These are phyloP conservation scores for Acinonyx jubatus DNA, from an alignment of 2,113 vertebrate species.

Conservation along the genomic window DNA sequence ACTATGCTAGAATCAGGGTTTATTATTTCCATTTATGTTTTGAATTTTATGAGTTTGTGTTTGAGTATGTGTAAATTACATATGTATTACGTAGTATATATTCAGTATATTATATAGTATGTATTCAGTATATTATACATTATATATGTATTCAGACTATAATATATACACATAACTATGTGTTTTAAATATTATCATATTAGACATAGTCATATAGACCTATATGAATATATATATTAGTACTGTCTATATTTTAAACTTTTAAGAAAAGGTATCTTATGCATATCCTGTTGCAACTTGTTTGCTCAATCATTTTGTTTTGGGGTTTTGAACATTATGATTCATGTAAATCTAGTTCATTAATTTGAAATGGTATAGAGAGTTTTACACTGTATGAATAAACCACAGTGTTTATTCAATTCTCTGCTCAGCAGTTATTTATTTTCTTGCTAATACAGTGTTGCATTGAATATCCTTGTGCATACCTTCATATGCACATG, in stretches of 20 bases:
- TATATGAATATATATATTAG: neutral
- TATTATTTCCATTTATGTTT: neutral
- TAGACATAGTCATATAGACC: neutral
- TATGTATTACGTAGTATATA: neutral
- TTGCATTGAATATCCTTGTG: neutral
- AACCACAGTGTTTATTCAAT: neutral
- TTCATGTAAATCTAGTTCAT: neutral
- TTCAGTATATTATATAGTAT: neutral
- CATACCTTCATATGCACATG: neutral
- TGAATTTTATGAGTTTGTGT: neutral
- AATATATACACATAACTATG: neutral
- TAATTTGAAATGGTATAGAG: neutral
- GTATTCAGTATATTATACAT: neutral
- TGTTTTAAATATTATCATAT: too few species aligned
- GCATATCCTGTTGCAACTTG: neutral
- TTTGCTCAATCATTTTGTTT: neutral
- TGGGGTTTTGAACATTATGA: neutral
- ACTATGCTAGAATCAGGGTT: neutral
- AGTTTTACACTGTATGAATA: neutral
- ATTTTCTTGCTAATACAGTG: neutral
- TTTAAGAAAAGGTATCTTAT: neutral
- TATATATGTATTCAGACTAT: neutral
- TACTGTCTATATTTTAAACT: neutral
- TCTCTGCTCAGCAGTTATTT: neutral
- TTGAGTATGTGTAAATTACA: neutral